These are phyloP conservation scores for Myrmecobius fasciatus DNA, from an alignment of 2,113 vertebrate genomes.

Conservation along the genomic window DNA sequence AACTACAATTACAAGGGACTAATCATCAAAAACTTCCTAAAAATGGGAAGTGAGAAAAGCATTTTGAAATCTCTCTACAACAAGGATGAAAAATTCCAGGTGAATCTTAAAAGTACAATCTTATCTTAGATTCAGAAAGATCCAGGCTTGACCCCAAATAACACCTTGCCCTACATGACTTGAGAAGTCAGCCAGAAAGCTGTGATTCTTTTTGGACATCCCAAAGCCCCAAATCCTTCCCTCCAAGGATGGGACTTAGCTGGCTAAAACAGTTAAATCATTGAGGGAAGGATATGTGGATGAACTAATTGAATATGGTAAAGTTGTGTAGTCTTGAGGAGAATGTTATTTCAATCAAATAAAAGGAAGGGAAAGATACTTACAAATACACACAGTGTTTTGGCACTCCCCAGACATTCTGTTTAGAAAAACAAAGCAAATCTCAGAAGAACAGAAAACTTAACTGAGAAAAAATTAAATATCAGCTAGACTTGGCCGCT, in stretches of 20 bases:
- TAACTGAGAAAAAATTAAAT: neutral
- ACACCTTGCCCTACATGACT: neutral
- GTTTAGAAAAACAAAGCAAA: neutral
- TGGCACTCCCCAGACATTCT: slow-evolving; percentile 26
- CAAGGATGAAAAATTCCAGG: neutral
- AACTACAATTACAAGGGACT: neutral
- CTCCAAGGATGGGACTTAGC: neutral
- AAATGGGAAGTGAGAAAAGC: neutral
- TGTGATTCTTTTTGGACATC: neutral
- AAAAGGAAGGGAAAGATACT: neutral
- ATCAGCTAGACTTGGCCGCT: neutral
- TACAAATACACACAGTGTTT: neutral
- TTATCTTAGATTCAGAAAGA: neutral
- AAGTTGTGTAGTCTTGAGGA: neutral
- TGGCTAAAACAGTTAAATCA: neutral
- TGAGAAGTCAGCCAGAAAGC: neutral
- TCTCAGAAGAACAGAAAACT: neutral
- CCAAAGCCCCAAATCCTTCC: neutral
- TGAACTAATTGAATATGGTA: neutral
- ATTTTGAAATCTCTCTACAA: neutral
- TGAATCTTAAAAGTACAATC: neutral
- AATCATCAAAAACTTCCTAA: neutral
- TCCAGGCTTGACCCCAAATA: neutral
- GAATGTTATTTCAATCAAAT: neutral
- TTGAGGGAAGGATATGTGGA: neutral